phyloP scores from a whole-genome alignment of 2,888 invertebrate species.

The Endotricha flammealis region DNA sequence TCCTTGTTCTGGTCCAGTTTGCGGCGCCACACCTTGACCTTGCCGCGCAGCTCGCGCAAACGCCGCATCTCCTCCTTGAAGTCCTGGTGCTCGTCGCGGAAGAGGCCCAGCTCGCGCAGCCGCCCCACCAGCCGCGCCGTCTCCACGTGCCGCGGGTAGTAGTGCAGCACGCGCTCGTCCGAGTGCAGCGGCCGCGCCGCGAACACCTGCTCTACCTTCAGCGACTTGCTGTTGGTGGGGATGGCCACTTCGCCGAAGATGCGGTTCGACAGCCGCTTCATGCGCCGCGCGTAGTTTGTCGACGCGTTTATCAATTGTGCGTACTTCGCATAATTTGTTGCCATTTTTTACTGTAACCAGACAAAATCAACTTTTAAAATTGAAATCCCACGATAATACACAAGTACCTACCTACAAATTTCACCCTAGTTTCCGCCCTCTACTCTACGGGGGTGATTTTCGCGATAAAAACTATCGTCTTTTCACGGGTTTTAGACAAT shows the following conservation, averaged over 20 bases:
- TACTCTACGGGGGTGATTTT: too few species aligned
- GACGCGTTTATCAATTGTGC: constrained; percentile 81
- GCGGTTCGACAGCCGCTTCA: constrained; percentile 90
- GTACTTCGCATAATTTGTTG: constrained; percentile 84
- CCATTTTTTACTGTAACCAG: constrained; percentile 37
- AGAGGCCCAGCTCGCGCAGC: constrained; percentile 87
- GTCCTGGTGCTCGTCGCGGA: constrained; percentile 92
- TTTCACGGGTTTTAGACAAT: too few species aligned
- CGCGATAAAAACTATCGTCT: too few species aligned
- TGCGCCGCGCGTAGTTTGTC: constrained; percentile 89
- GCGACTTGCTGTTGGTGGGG: constrained; percentile 84
- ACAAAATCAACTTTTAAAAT: too few species aligned
- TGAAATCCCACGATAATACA: too few species aligned
- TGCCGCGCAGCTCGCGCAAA: constrained; percentile 86
- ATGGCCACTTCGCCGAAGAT: constrained; percentile 93
- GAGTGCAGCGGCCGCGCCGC: constrained; percentile 86
- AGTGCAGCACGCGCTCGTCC: constrained; percentile 84
- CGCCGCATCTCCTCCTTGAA: constrained; percentile 92
- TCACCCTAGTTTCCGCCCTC: too few species aligned
- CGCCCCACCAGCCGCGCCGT: constrained; percentile 84
- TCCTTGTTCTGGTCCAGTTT: constrained; percentile 54
- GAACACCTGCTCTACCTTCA: constrained; percentile 89
- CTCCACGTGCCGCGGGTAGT: constrained; percentile 92
- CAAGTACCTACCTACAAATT: too few species aligned
- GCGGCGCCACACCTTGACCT: constrained; percentile 77